These are phyloP conservation scores for Acronicta aceris DNA, from an alignment of 2,888 invertebrate species.

Conservation along the genomic window DNA sequence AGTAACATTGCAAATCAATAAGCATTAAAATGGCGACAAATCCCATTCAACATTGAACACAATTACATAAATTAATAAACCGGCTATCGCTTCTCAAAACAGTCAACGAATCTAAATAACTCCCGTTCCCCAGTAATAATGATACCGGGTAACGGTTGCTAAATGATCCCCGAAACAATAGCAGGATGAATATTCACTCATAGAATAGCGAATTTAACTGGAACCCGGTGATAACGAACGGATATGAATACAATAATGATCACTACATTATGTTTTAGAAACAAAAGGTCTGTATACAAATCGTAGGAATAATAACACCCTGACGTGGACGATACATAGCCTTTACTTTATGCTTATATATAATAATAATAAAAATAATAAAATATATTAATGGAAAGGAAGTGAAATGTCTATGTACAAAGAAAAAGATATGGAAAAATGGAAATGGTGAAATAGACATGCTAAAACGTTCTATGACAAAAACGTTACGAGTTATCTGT, in stretches of 20 bases:
- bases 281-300: slow-evolving; percentile 21
- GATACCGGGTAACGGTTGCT: slow-evolving; percentile 5
- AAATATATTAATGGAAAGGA: no score
- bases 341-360: no score
- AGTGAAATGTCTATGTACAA: no score
- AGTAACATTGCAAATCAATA: background rate
- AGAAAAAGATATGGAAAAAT: no score
- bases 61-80: slow-evolving; percentile 21
- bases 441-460: no score
- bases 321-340: background rate
- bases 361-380: no score
- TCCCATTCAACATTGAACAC: slow-evolving; percentile 9
- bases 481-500: background rate
- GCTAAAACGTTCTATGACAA: no score
- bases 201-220: slow-evolving; percentile 44
- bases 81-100: slow-evolving; percentile 19
- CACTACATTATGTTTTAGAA: slow-evolving; percentile 39
- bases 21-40: background rate
- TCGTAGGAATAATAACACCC: slow-evolving; percentile 1
- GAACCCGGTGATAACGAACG: slow-evolving; percentile 44
- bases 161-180: slow-evolving; percentile 34
- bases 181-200: slow-evolving; percentile 48
- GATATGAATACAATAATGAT: slow-evolving; percentile 45
- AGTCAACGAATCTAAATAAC: slow-evolving; percentile 30
- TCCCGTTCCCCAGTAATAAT: slow-evolving; percentile 11